Evolutionary conservation across 2,888 invertebrate species (phyloP).

Genomic region (Trypoxylon attenuatum): DNA sequence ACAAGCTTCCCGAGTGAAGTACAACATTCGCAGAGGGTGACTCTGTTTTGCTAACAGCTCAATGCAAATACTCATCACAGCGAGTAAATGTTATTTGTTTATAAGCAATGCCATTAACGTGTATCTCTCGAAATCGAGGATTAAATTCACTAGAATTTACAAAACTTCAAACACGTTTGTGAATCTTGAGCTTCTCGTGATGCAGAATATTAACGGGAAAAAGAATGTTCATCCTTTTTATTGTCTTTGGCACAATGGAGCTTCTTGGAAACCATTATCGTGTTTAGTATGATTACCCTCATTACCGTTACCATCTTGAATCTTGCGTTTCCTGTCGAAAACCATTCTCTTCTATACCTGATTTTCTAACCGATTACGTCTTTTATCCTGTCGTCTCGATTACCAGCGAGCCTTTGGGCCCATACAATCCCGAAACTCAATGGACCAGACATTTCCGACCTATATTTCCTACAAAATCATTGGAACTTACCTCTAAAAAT

Average conservation of each 20-base stretch:
- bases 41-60: neutral
- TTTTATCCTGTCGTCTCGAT: too few relatives aligned
- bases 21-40: too few relatives aligned
- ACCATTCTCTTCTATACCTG: conserved; percentile 35
- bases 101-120: neutral
- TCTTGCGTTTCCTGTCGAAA: conserved; percentile 26
- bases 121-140: neutral
- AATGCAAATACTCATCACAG: neutral
- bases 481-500: too few relatives aligned
- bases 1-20: too few relatives aligned
- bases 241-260: conserved; percentile 14
- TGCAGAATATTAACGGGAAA: neutral
- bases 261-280: conserved; percentile 18
- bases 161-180: neutral
- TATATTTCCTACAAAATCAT: too few relatives aligned
- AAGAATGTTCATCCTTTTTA: conserved; percentile 25
- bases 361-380: neutral
- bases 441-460: too few relatives aligned
- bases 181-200: too few relatives aligned
- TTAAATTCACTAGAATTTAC: too few relatives aligned
- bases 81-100: neutral
- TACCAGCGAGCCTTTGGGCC: too few relatives aligned
- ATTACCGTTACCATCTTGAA: conserved; percentile 25
- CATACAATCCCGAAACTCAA: too few relatives aligned
- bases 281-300: conserved; percentile 13